Evolutionary conservation across 1,140 invertebrate species (phyloP).

Genomic region (Drosophila ogumai): DNA sequence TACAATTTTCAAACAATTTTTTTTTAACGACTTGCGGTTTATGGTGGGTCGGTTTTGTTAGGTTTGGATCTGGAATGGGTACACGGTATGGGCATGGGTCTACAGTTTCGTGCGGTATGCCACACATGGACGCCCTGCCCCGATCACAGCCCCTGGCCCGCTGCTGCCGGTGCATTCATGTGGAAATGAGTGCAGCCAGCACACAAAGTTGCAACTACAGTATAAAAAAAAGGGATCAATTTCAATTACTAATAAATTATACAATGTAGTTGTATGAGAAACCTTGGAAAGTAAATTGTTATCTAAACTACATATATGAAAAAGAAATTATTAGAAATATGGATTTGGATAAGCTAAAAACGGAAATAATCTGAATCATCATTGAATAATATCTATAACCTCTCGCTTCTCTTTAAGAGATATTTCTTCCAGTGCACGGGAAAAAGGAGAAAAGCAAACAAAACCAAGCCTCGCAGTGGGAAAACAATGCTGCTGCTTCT

Average conservation of each 20-base stretch:
- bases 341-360: neutral
- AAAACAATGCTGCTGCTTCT: constrained; percentile 67
- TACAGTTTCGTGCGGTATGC: constrained; percentile 39
- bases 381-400: too few species aligned
- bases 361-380: neutral
- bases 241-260: neutral
- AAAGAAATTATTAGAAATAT: neutral
- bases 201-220: constrained; percentile 62
- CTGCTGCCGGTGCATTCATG: constrained; percentile 68
- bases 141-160: constrained; percentile 30
- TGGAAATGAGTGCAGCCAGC: constrained; percentile 78
- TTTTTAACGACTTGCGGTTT: constrained; percentile 74
- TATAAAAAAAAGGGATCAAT: constrained; percentile 15
- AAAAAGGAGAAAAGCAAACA: constrained; percentile 56
- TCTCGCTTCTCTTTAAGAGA: too few species aligned
- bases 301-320: neutral
- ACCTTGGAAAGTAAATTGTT: too few species aligned
- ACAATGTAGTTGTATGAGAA: neutral
- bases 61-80: constrained; percentile 24
- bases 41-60: constrained; percentile 39
- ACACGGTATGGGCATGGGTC: constrained; percentile 32
- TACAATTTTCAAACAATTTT: constrained; percentile 58
- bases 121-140: constrained; percentile 32
- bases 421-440: constrained; percentile 19
- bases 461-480: constrained; percentile 65